These are phyloP conservation scores for Dryomyza anilis DNA, from an alignment of 2,888 invertebrate species.

Conservation along the genomic window DNA sequence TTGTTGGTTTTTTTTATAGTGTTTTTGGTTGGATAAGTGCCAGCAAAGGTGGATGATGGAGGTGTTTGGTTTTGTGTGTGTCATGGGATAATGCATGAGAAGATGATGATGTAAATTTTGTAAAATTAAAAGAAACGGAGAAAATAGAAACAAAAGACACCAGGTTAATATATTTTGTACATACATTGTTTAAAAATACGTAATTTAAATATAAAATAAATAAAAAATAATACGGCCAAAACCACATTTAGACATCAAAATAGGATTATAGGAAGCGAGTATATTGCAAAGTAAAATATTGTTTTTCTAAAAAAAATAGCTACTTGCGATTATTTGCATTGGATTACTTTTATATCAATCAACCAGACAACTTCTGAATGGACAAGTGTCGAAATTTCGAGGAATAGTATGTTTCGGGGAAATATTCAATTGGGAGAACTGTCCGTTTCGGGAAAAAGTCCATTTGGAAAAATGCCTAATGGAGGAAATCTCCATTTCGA, in stretches of 20 bases:
- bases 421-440: too few relatives aligned
- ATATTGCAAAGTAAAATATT: too few relatives aligned
- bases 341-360: too few relatives aligned
- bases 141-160: conserved; percentile 25
- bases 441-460: too few relatives aligned
- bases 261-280: too few relatives aligned
- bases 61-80: conserved; percentile 19
- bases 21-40: conserved; percentile 3
- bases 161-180: conserved; percentile 30
- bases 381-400: too few relatives aligned
- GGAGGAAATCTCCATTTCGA: too few relatives aligned
- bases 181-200: background rate
- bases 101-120: conserved; percentile 18
- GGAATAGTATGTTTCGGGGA: too few relatives aligned
- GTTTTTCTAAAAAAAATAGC: too few relatives aligned
- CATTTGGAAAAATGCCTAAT: too few relatives aligned
- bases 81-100: conserved; percentile 8
- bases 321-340: too few relatives aligned
- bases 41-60: conserved; percentile 1
- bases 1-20: conserved; percentile 4
- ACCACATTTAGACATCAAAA: background rate
- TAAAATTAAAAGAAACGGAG: conserved; percentile 14
- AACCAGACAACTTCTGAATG: too few relatives aligned
- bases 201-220: background rate
- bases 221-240: background rate